phyloP scores from a whole-genome alignment of 2,797 vertebrate genomes.

The Sebastes hubbsi region DNA sequence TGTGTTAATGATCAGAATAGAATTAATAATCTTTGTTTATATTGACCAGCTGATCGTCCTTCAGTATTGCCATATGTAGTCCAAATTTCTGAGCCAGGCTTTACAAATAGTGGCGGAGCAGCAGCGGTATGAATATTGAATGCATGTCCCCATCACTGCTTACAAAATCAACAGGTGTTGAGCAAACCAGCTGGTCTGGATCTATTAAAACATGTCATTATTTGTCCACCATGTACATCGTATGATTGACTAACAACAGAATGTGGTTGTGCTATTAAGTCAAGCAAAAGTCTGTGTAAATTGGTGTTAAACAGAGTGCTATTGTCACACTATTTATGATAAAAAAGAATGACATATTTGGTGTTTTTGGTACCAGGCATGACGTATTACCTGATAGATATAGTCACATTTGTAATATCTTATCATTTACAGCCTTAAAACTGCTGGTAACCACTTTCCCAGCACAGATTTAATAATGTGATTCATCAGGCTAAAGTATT shows the following conservation, averaged over 20 bases:
- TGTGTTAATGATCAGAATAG: conserved; percentile 1
- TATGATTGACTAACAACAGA: conserved; percentile 48
- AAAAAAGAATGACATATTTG: conserved; percentile 37
- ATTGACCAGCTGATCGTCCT: background rate
- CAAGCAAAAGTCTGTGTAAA: conserved; percentile 49
- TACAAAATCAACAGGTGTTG: background rate
- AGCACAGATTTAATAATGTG: conserved; percentile 19
- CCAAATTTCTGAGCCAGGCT: conserved; percentile 23
- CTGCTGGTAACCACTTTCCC: background rate
- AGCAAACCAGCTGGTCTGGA: conserved; percentile 56
- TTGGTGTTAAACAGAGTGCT: conserved; percentile 47
- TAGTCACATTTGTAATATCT: conserved; percentile 14
- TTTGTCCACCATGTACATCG: conserved; percentile 37
- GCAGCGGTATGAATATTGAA: conserved; percentile 1
- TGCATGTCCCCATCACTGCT: background rate
- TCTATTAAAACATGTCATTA: conserved; percentile 18
- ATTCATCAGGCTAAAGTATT: conserved; percentile 14
- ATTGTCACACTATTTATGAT: conserved; percentile 38
- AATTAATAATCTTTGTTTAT: conserved; percentile 12
- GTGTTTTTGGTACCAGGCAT: conserved; percentile 32
- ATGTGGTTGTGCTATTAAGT: conserved; percentile 57
- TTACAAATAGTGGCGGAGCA: background rate
- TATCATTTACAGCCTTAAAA: conserved; percentile 41
- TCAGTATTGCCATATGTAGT: conserved; percentile 20
- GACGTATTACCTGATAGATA: background rate